Evolutionary conservation across 2,797 vertebrate species (phyloP), one percentile per base, ranked within the genome.

Genomic region (Malacoctenus gilli): DNA sequence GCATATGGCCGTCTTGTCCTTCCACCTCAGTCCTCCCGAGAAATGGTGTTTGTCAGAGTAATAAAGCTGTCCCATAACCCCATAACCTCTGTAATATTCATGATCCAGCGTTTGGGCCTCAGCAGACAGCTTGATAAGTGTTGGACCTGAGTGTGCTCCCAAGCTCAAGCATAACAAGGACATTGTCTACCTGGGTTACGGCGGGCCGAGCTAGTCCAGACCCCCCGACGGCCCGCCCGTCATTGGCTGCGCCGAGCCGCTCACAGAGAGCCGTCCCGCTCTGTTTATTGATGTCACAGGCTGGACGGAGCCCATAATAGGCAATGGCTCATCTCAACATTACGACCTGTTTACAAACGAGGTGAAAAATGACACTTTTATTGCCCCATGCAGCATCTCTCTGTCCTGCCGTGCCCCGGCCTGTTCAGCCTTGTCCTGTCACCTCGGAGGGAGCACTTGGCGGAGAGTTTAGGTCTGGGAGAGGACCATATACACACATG

Each of bases 301-400:
- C 77, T 81, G 75, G 69, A 58, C 28, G 25, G 66, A 76, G 82
- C 79, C 90, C 90, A 85, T 89, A 91, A 91, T 90, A 90, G 89
- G 89, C 85, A 85, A 86, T 87, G 88, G 79, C 81, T 88, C 87
- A 87, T 85, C 85, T 89, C 85, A 87, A 80, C 79, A 65, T 86
- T 81, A 84, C 71, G 59, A 73, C 57, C 59, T 88, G 84, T 89
- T 90, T 91, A 89, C 59, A 83, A 82, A 67, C 4, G 6, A 72
- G 68, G 77, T 85, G 79, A 88, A 84, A 85, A 85, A 87, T 70
- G 79, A 83, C 79, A 84, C 82, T 88, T 90, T 91, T 86, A 90
- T 83, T 89, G 79, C 60, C 40, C 28, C 13, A 35, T 36, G 51
- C 59, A 31, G 44, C 48, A 36, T 56, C 79, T 57, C 68, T 57